Evolutionary conservation across 2,797 vertebrate species (phyloP).

Genomic region (Microctenopoma stevenorrisi): DNA sequence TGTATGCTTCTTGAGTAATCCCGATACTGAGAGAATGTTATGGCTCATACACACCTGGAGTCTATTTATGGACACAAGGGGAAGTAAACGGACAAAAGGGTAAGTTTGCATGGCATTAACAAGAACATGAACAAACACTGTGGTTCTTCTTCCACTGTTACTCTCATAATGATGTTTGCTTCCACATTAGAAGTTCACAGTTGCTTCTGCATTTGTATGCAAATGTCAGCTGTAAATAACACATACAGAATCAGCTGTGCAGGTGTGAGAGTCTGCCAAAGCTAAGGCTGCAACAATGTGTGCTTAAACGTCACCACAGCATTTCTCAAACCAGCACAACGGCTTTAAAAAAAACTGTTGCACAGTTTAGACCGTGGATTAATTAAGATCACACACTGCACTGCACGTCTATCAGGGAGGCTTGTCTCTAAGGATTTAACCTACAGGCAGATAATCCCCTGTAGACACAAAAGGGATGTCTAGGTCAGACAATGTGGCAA

Average conservation of each 20-base stretch:
- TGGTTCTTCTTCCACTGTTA: constrained; percentile 8
- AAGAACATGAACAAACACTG: not conserved
- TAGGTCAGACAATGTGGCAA: constrained; percentile 62
- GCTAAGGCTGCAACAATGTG: not conserved
- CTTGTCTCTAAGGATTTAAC: constrained; percentile 74
- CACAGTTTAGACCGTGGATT: constrained; percentile 27
- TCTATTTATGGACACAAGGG: not conserved
- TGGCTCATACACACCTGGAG: constrained; percentile 3
- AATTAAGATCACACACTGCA: constrained; percentile 44
- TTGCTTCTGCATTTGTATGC: constrained; percentile 10
- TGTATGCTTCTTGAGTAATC: not conserved
- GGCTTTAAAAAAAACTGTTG: not conserved
- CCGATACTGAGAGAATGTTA: not conserved
- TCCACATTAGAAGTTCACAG: not conserved
- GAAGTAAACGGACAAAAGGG: constrained; percentile 36
- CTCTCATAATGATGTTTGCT: constrained; percentile 9
- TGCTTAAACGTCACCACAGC: constrained; percentile 9
- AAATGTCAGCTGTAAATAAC: constrained; percentile 10
- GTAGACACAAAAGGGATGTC: constrained; percentile 81
- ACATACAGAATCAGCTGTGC: not conserved
- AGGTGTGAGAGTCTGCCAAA: not conserved
- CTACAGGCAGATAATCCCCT: constrained; percentile 76
- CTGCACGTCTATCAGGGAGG: constrained; percentile 44
- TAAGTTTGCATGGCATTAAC: not conserved
- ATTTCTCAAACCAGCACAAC: not conserved